Conservation (phyloP, 1,140 invertebrate genomes). For the Patella vulgata region DNA sequence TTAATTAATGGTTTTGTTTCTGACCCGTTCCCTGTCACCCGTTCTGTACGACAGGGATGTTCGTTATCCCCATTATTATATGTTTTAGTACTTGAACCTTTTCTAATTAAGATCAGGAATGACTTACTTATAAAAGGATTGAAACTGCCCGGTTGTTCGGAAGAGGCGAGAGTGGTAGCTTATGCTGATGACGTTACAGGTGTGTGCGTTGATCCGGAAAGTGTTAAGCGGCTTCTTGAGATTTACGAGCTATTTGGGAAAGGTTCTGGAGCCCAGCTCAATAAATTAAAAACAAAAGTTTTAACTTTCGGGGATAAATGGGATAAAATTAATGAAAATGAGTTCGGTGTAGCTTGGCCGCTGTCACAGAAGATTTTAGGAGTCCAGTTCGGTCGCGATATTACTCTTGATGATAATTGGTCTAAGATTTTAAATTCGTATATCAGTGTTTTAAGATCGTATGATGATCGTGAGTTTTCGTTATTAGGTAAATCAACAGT, state of each 20-base stretch:
- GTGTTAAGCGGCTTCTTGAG: constrained; percentile 25
- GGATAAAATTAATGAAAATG: constrained; percentile 29
- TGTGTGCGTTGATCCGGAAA: constrained; percentile 17
- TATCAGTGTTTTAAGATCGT: neutral
- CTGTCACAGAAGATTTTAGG: constrained; percentile 31
- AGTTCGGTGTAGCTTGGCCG: constrained; percentile 39
- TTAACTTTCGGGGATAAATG: constrained; percentile 36
- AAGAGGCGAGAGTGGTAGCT: constrained; percentile 25
- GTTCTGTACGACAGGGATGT: constrained; percentile 64
- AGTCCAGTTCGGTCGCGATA: constrained; percentile 28
- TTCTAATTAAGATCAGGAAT: constrained; percentile 26
- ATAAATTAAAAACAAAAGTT: constrained; percentile 34
- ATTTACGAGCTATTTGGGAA: constrained; percentile 25
- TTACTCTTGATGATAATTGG: constrained; percentile 12
- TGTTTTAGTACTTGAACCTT: constrained; percentile 63
- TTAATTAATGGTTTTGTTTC: constrained; percentile 45
- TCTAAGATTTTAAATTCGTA: neutral
- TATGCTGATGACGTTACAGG: constrained; percentile 44
- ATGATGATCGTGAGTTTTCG: constrained; percentile 22
- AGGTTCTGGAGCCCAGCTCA: constrained; percentile 38
- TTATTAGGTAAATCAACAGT: constrained; percentile 32
- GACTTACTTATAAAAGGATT: constrained; percentile 36
- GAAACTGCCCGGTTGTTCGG: constrained; percentile 27
- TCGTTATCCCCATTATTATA: constrained; percentile 64
- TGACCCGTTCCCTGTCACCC: constrained; percentile 42